Evolutionary conservation across 2,888 invertebrate genomes (phyloP).

Genomic region (Campopleginae sp.): DNA sequence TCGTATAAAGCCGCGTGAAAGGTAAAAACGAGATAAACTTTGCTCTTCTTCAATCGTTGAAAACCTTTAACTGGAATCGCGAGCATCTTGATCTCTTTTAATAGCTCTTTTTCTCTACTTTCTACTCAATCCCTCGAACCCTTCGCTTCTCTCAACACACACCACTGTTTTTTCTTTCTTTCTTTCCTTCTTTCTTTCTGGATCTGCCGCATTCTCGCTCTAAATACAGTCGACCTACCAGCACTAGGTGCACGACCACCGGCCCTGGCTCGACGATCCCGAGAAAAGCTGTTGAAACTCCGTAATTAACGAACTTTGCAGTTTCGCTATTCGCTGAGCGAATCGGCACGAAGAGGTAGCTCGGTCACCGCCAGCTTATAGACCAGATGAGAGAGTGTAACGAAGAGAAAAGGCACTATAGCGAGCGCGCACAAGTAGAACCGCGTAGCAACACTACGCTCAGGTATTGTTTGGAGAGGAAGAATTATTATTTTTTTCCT

Average conservation of each 20-base stretch:
- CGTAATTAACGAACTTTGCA: slow-evolving; percentile 78
- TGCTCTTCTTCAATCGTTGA: slow-evolving; percentile 41
- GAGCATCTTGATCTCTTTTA: slow-evolving; percentile 44
- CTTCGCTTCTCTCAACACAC: slow-evolving; percentile 57
- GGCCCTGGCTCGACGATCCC: slow-evolving; percentile 60
- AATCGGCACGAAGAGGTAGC: slow-evolving; percentile 37
- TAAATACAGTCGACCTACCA: slow-evolving; percentile 36
- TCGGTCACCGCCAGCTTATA: slow-evolving; percentile 45
- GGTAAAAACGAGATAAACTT: slow-evolving; percentile 57
- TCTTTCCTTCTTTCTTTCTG: slow-evolving; percentile 22
- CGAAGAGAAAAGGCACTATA: slow-evolving; percentile 29
- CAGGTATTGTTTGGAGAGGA: slow-evolving; percentile 74
- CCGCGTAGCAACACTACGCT: slow-evolving; percentile 40
- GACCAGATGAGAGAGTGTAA: slow-evolving; percentile 48
- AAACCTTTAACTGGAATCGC: slow-evolving; percentile 30
- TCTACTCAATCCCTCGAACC: slow-evolving; percentile 36
- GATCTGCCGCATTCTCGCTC: slow-evolving; percentile 20
- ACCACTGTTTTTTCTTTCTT: slow-evolving; percentile 26
- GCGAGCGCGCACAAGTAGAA: slow-evolving; percentile 26
- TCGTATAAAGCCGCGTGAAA: slow-evolving; percentile 43
- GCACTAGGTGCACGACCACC: slow-evolving; percentile 35
- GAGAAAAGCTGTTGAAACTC: slow-evolving; percentile 72
- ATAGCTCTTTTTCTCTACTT: slow-evolving; percentile 19
- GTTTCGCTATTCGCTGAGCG: slow-evolving; percentile 71
- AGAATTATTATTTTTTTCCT: slow-evolving; percentile 71